Conservation (phyloP, 2,888 invertebrate species). For the Baronia brevicornis region DNA sequence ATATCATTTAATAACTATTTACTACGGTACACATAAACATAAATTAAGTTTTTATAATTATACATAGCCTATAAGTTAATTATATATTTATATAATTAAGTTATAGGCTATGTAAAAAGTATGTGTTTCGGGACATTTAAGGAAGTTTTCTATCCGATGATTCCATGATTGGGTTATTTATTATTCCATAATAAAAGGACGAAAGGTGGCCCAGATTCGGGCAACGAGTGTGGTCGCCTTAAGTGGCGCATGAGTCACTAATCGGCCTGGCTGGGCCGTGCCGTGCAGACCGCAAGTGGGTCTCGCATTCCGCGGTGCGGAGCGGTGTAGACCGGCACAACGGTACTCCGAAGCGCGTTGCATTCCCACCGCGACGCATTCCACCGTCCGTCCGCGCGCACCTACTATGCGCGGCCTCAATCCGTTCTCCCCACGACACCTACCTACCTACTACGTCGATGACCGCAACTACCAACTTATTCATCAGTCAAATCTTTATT, state of each 20-base stretch:
- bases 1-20: too few relatives aligned
- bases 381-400: slow-evolving; percentile 39
- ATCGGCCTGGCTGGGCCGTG: slow-evolving; percentile 44
- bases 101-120: too few relatives aligned
- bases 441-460: slow-evolving; percentile 26
- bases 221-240: slow-evolving; percentile 26
- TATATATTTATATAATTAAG: too few relatives aligned
- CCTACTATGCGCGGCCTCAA: slow-evolving; percentile 37
- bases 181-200: slow-evolving; percentile 8
- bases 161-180: too few relatives aligned
- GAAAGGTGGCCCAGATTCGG: slow-evolving; percentile 7
- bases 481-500: slow-evolving; percentile 33
- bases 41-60: too few relatives aligned
- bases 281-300: slow-evolving; percentile 58
- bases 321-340: slow-evolving; percentile 50
- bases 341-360: slow-evolving; percentile 71
- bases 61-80: too few relatives aligned
- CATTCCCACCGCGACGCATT: slow-evolving; percentile 70
- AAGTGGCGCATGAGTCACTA: slow-evolving; percentile 56
- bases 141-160: too few relatives aligned
- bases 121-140: too few relatives aligned
- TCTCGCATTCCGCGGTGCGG: slow-evolving; percentile 61
- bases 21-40: too few relatives aligned
- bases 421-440: slow-evolving; percentile 14
- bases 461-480: slow-evolving; percentile 34